phyloP scores from a whole-genome alignment of 1,140 invertebrate species.

The Drosophila malerkotliana region DNA sequence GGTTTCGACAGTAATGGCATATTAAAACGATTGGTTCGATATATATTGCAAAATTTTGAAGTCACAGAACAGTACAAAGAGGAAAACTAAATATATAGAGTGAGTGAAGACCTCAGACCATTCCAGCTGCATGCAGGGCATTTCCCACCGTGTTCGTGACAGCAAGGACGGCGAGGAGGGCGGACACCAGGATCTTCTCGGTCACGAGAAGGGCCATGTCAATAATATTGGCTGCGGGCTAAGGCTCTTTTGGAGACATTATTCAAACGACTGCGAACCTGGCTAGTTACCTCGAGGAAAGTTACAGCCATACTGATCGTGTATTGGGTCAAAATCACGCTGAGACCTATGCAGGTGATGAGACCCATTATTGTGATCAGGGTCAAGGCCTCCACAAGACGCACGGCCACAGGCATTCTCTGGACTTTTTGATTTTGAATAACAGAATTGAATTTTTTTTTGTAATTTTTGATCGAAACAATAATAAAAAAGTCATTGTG shows the following conservation, averaged over 20 bases:
- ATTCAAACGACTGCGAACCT: background rate
- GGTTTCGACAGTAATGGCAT: slow-evolving; percentile 17
- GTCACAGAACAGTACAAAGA: slow-evolving; percentile 13
- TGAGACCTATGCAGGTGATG: slow-evolving; percentile 56
- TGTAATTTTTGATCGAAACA: background rate
- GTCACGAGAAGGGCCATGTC: slow-evolving; percentile 27
- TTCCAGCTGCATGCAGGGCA: slow-evolving; percentile 38
- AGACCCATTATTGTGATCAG: slow-evolving; percentile 61
- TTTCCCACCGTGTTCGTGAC: slow-evolving; percentile 49
- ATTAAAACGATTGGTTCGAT: slow-evolving; percentile 4
- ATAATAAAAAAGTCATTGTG: slow-evolving; percentile 1
- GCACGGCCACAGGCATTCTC: slow-evolving; percentile 62
- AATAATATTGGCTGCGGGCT: slow-evolving; percentile 63
- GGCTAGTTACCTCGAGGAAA: slow-evolving; percentile 49
- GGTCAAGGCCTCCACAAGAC: slow-evolving; percentile 53
- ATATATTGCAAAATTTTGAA: slow-evolving; percentile 13
- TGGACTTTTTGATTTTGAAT: slow-evolving; percentile 2
- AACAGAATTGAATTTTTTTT: background rate
- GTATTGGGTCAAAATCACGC: slow-evolving; percentile 52
- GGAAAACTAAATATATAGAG: background rate
- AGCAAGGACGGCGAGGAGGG: slow-evolving; percentile 15
- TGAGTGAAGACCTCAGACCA: slow-evolving; percentile 24
- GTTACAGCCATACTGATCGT: slow-evolving; percentile 30
- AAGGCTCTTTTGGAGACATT: background rate
- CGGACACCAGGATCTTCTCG: slow-evolving; percentile 57